Evolutionary conservation across 2,888 invertebrate species (phyloP).

Genomic region (Micropterix aruncella): DNA sequence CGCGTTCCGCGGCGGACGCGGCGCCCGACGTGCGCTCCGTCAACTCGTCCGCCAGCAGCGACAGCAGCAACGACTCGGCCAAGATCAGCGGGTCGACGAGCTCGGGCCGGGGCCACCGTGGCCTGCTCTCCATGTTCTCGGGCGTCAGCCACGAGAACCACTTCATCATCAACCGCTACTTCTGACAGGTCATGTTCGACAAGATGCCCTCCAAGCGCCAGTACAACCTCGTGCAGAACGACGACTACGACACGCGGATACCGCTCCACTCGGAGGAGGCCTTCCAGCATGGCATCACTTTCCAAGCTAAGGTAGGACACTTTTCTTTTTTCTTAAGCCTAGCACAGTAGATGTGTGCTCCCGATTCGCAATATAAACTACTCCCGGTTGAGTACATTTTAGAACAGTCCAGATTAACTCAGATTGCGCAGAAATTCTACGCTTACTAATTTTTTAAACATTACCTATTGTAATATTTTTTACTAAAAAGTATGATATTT

Average conservation of each 20-base stretch:
- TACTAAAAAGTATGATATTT: too few relatives aligned
- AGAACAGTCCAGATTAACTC: too few relatives aligned
- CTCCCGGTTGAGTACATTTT: too few relatives aligned
- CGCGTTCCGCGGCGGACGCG: neutral
- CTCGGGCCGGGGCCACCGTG: neutral
- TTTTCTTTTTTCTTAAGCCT: too few relatives aligned
- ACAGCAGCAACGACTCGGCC: neutral
- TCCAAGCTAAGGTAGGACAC: slow-evolving; percentile 89
- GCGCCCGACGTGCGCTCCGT: too few relatives aligned
- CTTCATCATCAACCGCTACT: neutral
- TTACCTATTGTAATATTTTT: too few relatives aligned
- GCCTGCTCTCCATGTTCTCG: neutral
- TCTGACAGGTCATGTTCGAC: neutral
- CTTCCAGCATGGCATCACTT: slow-evolving; percentile 92
- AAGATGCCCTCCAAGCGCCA: slow-evolving; percentile 78
- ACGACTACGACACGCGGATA: slow-evolving; percentile 90
- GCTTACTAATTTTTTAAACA: too few relatives aligned
- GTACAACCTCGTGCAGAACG: slow-evolving; percentile 91
- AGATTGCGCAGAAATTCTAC: too few relatives aligned
- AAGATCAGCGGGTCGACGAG: neutral
- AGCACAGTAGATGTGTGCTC: too few relatives aligned
- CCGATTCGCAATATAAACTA: too few relatives aligned
- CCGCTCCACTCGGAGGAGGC: slow-evolving; percentile 96
- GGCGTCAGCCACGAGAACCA: neutral
- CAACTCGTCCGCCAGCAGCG: neutral